phyloP scores from a whole-genome alignment of 1,140 invertebrate genomes.

The Conus ventricosus region DNA sequence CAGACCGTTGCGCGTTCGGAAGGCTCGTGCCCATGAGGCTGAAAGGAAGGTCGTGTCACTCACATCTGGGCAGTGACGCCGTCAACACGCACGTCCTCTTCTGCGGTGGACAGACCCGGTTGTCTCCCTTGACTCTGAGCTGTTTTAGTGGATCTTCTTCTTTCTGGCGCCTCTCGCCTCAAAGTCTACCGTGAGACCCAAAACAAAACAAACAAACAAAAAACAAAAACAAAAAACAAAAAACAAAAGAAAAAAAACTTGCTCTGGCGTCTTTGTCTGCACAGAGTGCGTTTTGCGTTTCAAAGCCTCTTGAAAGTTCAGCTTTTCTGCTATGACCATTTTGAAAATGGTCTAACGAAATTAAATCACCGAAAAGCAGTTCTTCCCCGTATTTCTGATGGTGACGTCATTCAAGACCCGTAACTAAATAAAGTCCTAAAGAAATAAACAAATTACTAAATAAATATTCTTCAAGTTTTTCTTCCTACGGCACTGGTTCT shows the following conservation, averaged over 20 bases:
- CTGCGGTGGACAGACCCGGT: background rate
- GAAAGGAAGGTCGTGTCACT: background rate
- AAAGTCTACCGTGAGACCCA: background rate
- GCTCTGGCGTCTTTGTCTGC: background rate
- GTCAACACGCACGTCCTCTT: background rate
- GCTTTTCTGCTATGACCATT: background rate
- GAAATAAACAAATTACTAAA: background rate
- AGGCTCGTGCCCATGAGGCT: background rate
- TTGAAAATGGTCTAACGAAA: background rate
- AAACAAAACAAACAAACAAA: background rate
- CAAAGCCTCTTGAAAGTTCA: no score
- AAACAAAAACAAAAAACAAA: background rate
- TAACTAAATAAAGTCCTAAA: background rate
- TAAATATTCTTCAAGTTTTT: no score
- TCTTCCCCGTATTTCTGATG: no score
- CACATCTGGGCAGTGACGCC: background rate
- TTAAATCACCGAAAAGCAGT: no score
- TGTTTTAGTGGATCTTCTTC: background rate
- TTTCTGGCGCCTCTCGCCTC: background rate
- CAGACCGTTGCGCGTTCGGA: background rate
- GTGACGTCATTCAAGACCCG: background rate
- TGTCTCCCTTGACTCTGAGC: no score
- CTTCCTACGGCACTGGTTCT: background rate
- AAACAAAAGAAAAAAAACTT: background rate
- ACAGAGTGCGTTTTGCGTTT: background rate